Base-by-base conservation (phyloP, 2,797 vertebrate genomes). In the Poeciliopsis presidionis region DNA sequence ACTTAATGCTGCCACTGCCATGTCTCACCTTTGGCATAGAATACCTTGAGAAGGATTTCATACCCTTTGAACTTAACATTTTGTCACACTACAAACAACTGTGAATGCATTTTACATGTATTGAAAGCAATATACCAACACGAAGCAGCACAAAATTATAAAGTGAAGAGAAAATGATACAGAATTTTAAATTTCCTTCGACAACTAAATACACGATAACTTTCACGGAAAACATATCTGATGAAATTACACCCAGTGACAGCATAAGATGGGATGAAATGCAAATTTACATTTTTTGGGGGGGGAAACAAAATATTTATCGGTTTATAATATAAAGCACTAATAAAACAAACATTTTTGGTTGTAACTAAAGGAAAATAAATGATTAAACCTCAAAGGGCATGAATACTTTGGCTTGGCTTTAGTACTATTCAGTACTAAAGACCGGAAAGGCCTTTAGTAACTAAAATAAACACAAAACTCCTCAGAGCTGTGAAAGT, bases 401-500 rank as follows among this genome's bases (percentile, higher is more conserved):
- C 30, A 69, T 28, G 3, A 71, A 45, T 45, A 45, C 5, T 30
- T n/a, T 46, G 13, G 5, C 6, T 46, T 18, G 5, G 39, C 22
- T n/a, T n/a, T n/a, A n/a, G n/a, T n/a, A n/a, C n/a, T 46, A 8
- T 71, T 71, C n/a, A 28, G 25, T 4, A 71, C 25, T 14, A 28
- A 71, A 46, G 9, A 8, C 2, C 7, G 2, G 22, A 45, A 16
- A 70, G 11, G 5, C 16, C 16, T 33, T 33, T 33, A 70, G 41
- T n/a, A 16, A 43, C 65, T 43, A 5, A 43, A 36, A 74, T 6
- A 59, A 36, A 59, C 1, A 72, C 69, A 20, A 67, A 46, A n/a
- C 3, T 74, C n/a, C 0, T 28, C 36, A 46, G 12, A 63, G 57
- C 45, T 83, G 85, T 88, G 77, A 86, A 92, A 89, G 85, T 93